phyloP scores from a whole-genome alignment of 1,140 invertebrate genomes.

The Daktulosphaira vitifoliae region DNA sequence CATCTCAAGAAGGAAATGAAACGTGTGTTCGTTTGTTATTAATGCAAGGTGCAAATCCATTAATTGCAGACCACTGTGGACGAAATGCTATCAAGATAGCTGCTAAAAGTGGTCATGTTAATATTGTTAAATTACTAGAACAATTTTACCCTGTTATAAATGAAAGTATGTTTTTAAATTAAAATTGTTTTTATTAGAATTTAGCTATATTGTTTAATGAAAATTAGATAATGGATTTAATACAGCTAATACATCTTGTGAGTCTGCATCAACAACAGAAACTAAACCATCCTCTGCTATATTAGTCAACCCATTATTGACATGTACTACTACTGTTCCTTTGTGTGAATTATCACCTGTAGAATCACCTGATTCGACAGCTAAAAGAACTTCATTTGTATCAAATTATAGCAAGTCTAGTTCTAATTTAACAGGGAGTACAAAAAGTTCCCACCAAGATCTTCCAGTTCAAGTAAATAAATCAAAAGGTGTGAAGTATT shows the following conservation, averaged over 20 bases:
- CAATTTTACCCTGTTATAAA: conserved; percentile 41
- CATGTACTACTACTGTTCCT: conserved; percentile 37
- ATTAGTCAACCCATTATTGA: conserved; percentile 43
- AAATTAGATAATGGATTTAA: conserved; percentile 17
- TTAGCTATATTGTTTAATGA: background rate
- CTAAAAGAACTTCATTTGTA: conserved; percentile 59
- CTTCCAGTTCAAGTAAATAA: conserved; percentile 36
- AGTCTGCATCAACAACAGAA: conserved; percentile 52
- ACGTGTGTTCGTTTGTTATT: conserved; percentile 78
- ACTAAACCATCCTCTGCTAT: conserved; percentile 59
- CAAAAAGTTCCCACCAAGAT: conserved; percentile 52
- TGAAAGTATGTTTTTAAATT: conserved; percentile 9
- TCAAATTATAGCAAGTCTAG: conserved; percentile 64
- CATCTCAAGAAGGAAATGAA: conserved; percentile 82
- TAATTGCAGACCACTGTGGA: conserved; percentile 85
- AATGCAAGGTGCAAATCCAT: conserved; percentile 82
- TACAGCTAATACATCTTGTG: conserved; percentile 23
- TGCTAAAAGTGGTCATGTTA: conserved; percentile 64
- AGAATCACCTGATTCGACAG: conserved; percentile 58
- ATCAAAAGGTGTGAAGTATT: no score
- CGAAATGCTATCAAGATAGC: conserved; percentile 67
- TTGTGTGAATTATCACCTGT: conserved; percentile 38
- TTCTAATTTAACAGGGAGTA: conserved; percentile 59
- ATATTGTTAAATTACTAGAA: conserved; percentile 59
- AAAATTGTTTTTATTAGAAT: background rate